phyloP scores from a whole-genome alignment of 2,888 invertebrate species.

The Caenorhabditis sinica region DNA sequence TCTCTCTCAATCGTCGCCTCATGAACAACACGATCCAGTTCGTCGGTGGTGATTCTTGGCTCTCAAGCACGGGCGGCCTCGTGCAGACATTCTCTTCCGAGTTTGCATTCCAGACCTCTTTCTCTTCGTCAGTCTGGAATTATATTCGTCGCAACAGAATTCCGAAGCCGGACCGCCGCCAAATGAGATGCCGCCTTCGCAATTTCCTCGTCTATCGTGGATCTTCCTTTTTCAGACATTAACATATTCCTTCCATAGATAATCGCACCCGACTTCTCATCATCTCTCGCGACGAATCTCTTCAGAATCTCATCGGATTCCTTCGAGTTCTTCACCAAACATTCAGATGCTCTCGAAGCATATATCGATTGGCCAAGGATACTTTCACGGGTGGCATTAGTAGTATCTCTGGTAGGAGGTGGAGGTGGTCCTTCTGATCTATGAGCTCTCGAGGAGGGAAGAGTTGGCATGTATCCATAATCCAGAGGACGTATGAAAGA shows the following conservation, averaged over 20 bases:
- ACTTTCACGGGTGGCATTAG: slow-evolving; percentile 15
- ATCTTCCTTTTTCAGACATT: slow-evolving; percentile 28
- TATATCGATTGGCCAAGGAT: slow-evolving; percentile 43
- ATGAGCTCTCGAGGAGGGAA: slow-evolving; percentile 21
- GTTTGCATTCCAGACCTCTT: slow-evolving; percentile 93
- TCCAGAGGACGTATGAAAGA: slow-evolving; percentile 55
- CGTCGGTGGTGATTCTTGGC: slow-evolving; percentile 96
- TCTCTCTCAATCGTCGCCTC: slow-evolving; percentile 88
- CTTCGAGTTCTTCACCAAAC: slow-evolving; percentile 1
- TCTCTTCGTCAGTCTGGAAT: slow-evolving; percentile 94
- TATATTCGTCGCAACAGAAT: slow-evolving; percentile 17
- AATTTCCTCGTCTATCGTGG: slow-evolving; percentile 32
- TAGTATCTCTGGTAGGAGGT: background rate
- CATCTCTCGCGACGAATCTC: slow-evolving; percentile 37
- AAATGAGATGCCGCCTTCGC: slow-evolving; percentile 28
- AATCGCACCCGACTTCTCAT: slow-evolving; percentile 46
- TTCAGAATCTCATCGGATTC: slow-evolving; percentile 37
- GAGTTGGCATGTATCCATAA: slow-evolving; percentile 53
- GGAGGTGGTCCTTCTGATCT: background rate
- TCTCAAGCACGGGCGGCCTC: slow-evolving; percentile 89
- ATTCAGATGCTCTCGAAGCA: slow-evolving; percentile 42
- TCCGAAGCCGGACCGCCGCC: slow-evolving; percentile 14
- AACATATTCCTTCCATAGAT: slow-evolving; percentile 56
- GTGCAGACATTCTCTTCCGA: slow-evolving; percentile 89
- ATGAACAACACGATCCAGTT: slow-evolving; percentile 90